These are phyloP conservation scores for Morelia viridis DNA, from an alignment of 2,797 vertebrate species.

Conservation along the genomic window DNA sequence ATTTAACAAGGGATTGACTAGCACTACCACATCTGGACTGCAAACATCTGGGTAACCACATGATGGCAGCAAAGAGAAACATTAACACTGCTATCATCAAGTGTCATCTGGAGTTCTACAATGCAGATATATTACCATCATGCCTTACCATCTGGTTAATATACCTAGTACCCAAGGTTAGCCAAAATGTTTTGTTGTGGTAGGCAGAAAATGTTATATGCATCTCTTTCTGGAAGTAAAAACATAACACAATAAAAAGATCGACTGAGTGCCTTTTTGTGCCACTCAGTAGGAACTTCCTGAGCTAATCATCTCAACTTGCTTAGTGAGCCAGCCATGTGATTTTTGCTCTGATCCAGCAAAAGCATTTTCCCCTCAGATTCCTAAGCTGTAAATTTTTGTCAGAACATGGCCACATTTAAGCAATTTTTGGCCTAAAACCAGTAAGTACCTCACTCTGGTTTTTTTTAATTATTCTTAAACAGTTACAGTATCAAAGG, in stretches of 20 bases:
- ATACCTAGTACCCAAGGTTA: not conserved
- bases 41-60: not conserved
- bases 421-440: no score
- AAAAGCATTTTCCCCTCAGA: not conserved
- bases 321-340: not conserved
- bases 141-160: not conserved
- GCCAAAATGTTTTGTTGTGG: not conserved
- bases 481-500: not conserved
- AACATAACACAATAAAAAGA: not conserved
- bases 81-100: not conserved
- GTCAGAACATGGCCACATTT: conserved; percentile 11
- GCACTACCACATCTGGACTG: not conserved
- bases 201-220: not conserved
- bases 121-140: not conserved
- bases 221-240: not conserved
- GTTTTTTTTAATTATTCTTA: not conserved
- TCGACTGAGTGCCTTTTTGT: not conserved
- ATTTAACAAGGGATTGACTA: not conserved
- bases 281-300: not conserved
- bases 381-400: not conserved
- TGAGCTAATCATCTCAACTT: not conserved
- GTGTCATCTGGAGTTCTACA: not conserved
- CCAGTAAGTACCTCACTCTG: conserved; percentile 9
- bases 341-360: not conserved
- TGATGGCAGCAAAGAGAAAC: not conserved